A percentile compares a stretch with the other conserved stretches of the same genome.
Conservation (phyloP, 2,113 vertebrate genomes). For the Halcyon senegalensis region DNA sequence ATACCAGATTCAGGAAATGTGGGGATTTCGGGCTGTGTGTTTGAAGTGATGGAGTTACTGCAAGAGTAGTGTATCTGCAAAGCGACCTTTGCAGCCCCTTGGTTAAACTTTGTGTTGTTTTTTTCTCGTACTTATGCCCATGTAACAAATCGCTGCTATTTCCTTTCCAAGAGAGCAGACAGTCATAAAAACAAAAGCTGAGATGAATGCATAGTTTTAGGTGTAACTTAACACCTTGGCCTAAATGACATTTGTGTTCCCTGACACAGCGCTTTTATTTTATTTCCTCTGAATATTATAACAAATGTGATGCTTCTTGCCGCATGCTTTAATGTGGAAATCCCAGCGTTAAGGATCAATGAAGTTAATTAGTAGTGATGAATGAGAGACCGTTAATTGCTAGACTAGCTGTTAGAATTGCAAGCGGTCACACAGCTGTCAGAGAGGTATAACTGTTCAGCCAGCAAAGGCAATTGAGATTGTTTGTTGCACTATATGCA, state of each 20-base stretch:
- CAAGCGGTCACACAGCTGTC: conserved; percentile 52
- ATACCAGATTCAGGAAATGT: background rate
- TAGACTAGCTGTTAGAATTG: conserved; percentile 68
- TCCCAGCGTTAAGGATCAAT: conserved; percentile 80
- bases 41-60: background rate
- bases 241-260: conserved; percentile 1
- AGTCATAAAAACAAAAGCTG: background rate
- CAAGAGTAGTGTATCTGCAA: background rate
- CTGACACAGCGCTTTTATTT: conserved; percentile 6
- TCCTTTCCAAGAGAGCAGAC: background rate
- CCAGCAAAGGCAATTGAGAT: background rate
- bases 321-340: conserved; percentile 37
- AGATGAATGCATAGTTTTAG: background rate
- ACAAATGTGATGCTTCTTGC: conserved; percentile 14
- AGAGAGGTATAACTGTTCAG: background rate
- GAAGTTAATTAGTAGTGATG: conserved; percentile 91
- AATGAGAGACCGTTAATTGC: conserved; percentile 80
- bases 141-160: background rate
- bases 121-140: background rate
- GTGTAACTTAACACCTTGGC: background rate
- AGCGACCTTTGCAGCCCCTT: background rate
- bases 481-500: conserved; percentile 29
- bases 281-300: conserved; percentile 36
- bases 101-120: background rate
- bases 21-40: background rate